A percentile compares a stretch with the other conserved stretches of the same genome.
Evolutionary conservation across 2,888 invertebrate species (phyloP).

Genomic region (Macrosoma leucophasiata): DNA sequence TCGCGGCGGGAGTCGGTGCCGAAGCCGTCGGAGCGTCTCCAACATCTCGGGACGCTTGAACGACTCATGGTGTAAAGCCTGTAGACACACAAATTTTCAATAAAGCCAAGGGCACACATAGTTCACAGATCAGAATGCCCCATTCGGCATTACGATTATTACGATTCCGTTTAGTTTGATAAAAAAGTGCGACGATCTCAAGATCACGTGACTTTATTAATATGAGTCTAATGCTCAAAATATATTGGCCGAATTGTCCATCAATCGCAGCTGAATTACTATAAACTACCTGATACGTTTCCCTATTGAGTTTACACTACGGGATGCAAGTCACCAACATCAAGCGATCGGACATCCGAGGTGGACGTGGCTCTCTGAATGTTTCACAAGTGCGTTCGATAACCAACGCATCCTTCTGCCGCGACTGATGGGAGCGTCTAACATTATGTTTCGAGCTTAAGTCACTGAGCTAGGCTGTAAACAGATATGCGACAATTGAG

Average conservation of each 20-base stretch:
- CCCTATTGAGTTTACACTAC: no score
- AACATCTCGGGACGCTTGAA: conserved; percentile 56
- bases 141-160: neutral
- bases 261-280: no score
- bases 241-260: no score
- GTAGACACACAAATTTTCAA: conserved; percentile 5
- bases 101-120: neutral
- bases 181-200: neutral
- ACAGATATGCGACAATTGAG: neutral
- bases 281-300: no score
- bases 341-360: no score
- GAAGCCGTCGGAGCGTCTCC: conserved; percentile 50
- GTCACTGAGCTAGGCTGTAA: no score
- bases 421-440: no score
- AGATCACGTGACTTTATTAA: neutral
- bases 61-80: conserved; percentile 80
- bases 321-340: no score
- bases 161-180: neutral
- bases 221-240: no score
- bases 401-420: neutral
- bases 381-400: neutral
- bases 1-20: conserved; percentile 65
- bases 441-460: no score
- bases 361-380: no score
- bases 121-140: neutral